Conservation (phyloP, 2,113 vertebrate genomes). For the Elephas maximus region DNA sequence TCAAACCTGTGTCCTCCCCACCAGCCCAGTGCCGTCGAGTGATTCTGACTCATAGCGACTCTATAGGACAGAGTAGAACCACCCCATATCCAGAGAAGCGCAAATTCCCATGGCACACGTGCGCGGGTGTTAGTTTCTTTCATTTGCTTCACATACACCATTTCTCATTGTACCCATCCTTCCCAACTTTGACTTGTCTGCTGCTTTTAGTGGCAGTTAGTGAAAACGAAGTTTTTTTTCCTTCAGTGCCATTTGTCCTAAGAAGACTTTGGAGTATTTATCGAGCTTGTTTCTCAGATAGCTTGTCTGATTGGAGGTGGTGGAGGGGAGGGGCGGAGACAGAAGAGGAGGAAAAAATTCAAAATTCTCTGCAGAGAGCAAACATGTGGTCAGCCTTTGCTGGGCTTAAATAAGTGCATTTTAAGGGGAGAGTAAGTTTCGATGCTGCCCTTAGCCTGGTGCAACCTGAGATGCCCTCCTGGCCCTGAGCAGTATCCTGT, state of each 20-base stretch:
- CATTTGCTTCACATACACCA: background rate
- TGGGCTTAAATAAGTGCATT: background rate
- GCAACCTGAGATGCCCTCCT: background rate
- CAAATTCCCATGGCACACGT: accelerated
- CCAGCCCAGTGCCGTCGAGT: no score
- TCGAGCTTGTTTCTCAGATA: conserved; percentile 75
- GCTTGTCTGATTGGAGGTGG: conserved; percentile 60
- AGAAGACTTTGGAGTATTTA: conserved; percentile 80
- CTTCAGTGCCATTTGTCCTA: conserved; percentile 49
- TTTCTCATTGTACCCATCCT: background rate
- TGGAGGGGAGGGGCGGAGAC: conserved; percentile 65
- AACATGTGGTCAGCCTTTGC: conserved; percentile 68
- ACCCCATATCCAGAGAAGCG: background rate
- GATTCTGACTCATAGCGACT: no score
- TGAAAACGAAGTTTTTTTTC: background rate
- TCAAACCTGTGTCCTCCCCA: background rate
- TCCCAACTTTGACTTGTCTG: background rate
- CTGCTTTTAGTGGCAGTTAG: conserved; percentile 14
- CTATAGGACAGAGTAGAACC: no score
- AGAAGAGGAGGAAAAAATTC: background rate
- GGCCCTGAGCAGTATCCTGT: accelerated
- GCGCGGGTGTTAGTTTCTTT: background rate
- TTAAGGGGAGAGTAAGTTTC: background rate
- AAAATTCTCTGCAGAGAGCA: conserved; percentile 18
- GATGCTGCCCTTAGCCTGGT: background rate